Evolutionary conservation across 2,888 invertebrate genomes (phyloP).

Genomic region (Drosophila rellima): DNA sequence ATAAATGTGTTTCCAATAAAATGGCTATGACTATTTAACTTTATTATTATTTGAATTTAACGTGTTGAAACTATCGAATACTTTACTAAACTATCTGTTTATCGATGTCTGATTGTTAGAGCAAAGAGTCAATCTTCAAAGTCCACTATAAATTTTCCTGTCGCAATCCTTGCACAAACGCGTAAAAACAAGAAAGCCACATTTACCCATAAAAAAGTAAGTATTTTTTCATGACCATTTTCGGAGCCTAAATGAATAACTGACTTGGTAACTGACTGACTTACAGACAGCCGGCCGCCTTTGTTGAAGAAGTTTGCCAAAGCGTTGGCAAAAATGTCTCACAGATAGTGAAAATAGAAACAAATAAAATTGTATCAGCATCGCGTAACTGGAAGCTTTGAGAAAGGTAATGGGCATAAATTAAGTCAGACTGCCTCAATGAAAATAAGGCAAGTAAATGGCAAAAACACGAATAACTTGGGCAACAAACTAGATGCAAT

Average conservation of each 20-base stretch:
- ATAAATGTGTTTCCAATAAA: neutral
- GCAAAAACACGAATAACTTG: conserved; percentile 22
- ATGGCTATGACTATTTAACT: too few relatives aligned
- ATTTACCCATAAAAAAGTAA: conserved; percentile 66
- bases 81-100: conserved; percentile 9
- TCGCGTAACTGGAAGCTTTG: conserved; percentile 47
- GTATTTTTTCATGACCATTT: conserved; percentile 65
- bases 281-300: conserved; percentile 39
- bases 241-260: conserved; percentile 65
- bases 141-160: conserved; percentile 24
- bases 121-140: neutral
- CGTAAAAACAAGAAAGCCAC: conserved; percentile 64
- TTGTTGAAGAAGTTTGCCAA: conserved; percentile 60
- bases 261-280: conserved; percentile 45
- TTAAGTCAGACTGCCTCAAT: conserved; percentile 49
- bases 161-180: conserved; percentile 42
- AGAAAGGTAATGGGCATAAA: conserved; percentile 54
- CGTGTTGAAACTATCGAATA: neutral
- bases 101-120: conserved; percentile 7
- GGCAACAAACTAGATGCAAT: conserved; percentile 48
- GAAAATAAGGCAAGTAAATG: conserved; percentile 30
- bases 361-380: conserved; percentile 10
- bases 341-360: conserved; percentile 21
- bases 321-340: conserved; percentile 43
- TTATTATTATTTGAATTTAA: too few relatives aligned